Base-by-base conservation (phyloP, 2,888 invertebrate species). In the Lepidocyrtoides sp. region DNA sequence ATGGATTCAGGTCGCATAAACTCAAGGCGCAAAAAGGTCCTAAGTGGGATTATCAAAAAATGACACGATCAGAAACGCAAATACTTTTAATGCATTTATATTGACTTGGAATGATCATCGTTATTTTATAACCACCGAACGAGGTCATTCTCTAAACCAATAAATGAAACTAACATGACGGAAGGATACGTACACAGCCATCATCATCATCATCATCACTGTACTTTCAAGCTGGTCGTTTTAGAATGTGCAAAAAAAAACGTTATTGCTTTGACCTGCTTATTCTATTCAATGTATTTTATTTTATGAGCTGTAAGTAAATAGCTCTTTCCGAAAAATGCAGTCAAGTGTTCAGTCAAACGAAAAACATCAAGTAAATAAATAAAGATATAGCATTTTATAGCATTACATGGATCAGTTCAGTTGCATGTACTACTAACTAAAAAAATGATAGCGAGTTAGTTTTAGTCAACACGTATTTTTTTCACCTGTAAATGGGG, bases 11-110 rank as follows among this genome's bases (percentile, higher is more conserved):
- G 94, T 98, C 97, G 95, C 98, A 98, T 77, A 97, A 96, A 0
- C 97, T 97, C 81, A 97, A 95, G 23, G 97, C 96, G 95, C 98
- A 98, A 95, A 98, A 97, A 92, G 97, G 96, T 48, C 97, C 97
- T 97, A 95, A 14, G 17, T 26, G 29, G 20, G 2, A 57, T 57
- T 60, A 60, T 26, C 23, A n/a, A n/a, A n/a, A n/a, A n/a, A n/a
- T n/a, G n/a, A n/a, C n/a, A n/a, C n/a, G n/a, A n/a, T n/a, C n/a
- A n/a, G 26, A 26, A 26, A 60, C 48, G 3, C 12, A 48, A 48
- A 48, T 48, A 48, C n/a, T 48, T 12, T 7, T 36, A 36, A 48
- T 48, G 48, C 48, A 2, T 48, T 48, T 48, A 12, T 12, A 48
- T n/a, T n/a, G n/a, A n/a, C n/a, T 48, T 48, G 12, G 0, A 54